Percentiles rank a stretch among this genome's conserved stretches.
These are phyloP conservation scores for Strigamia transsilvanica DNA, from an alignment of 2,888 invertebrate species.

Conservation along the genomic window DNA sequence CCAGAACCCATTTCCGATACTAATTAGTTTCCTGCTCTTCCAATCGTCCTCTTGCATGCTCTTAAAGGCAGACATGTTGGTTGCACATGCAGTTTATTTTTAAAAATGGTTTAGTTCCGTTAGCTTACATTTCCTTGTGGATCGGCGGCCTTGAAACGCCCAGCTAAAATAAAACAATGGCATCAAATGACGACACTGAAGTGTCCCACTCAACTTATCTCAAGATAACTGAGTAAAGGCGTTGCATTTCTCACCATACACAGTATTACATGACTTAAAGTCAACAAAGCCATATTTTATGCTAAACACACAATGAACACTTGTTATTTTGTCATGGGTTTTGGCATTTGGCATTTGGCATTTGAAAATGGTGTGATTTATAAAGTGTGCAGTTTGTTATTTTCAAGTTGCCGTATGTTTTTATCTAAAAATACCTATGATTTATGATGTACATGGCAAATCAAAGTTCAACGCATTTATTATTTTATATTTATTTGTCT, in stretches of 20 bases:
- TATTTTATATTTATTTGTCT: constrained; percentile 5
- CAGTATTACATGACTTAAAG: background rate
- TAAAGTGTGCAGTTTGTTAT: background rate
- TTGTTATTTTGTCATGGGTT: too few relatives aligned
- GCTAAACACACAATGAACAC: too few relatives aligned
- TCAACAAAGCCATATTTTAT: too few relatives aligned
- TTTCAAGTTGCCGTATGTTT: background rate
- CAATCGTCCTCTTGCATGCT: background rate
- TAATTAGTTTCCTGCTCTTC: background rate
- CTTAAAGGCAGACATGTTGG: constrained; percentile 38
- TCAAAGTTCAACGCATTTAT: constrained; percentile 13
- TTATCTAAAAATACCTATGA: background rate
- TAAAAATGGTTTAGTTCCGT: constrained; percentile 15
- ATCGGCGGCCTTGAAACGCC: constrained; percentile 15
- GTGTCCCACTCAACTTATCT: constrained; percentile 1
- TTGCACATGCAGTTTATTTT: constrained; percentile 27
- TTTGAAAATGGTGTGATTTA: background rate
- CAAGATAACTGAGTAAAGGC: background rate
- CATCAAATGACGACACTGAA: background rate
- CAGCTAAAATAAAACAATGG: constrained; percentile 27
- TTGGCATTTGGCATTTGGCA: background rate
- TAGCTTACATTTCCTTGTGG: constrained; percentile 31
- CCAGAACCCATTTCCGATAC: constrained; percentile 25
- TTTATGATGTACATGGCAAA: background rate
- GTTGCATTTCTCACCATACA: constrained; percentile 27